A percentile compares a stretch with the other conserved stretches of the same genome.
Conservation (phyloP, 2,113 vertebrate species). For the Psilopsiagon aymara region DNA sequence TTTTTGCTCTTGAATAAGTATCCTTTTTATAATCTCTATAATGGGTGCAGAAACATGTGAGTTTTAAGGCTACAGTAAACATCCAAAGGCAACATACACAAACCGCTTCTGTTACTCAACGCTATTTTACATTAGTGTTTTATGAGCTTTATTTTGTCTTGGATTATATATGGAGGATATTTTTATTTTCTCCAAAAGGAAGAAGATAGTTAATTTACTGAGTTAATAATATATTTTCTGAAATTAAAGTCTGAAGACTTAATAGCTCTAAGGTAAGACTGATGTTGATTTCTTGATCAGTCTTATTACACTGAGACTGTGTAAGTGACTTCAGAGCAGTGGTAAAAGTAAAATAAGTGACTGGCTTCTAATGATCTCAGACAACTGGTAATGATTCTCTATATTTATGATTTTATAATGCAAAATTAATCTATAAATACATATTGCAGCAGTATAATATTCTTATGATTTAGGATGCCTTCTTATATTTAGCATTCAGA, state of each 20-base stretch:
- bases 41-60: not conserved
- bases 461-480: not conserved
- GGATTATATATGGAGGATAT: not conserved
- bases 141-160: not conserved
- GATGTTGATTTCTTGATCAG: not conserved
- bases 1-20: not conserved
- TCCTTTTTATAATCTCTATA: not conserved
- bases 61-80: fast-evolving
- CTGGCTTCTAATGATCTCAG: not conserved
- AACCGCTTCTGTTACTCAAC: not conserved
- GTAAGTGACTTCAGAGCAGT: not conserved
- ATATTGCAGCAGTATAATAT: not conserved
- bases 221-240: not conserved
- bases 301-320: not conserved
- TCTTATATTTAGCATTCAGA: not conserved
- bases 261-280: not conserved
- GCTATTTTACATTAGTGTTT: fast-evolving
- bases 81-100: not conserved
- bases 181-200: not conserved
- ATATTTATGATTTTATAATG: not conserved
- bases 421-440: not conserved
- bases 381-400: not conserved
- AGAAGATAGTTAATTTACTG: not conserved
- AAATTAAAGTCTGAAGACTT: not conserved
- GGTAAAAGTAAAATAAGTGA: not conserved